Percentiles rank a stretch among this genome's conserved stretches.
These are phyloP conservation scores for Ptyas mucosa DNA, from an alignment of 2,113 vertebrate genomes.

Conservation along the genomic window DNA sequence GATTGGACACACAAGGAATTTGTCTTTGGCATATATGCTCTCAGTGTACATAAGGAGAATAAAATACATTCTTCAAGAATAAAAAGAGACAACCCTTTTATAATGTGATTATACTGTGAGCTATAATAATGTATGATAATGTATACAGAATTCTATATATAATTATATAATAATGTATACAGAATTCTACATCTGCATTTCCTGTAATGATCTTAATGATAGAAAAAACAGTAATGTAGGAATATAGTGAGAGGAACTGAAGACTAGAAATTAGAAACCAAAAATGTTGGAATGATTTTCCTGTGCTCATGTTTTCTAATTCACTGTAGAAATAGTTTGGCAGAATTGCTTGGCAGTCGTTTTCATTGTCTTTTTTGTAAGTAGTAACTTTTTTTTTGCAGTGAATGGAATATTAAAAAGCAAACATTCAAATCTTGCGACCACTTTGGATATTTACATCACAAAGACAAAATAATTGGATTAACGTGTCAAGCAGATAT, in stretches of 20 bases:
- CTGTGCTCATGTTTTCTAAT: background rate
- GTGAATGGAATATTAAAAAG: background rate
- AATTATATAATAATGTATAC: too few species aligned
- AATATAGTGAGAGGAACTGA: background rate
- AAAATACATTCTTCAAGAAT: too few species aligned
- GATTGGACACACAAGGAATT: too few species aligned
- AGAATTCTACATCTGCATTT: too few species aligned
- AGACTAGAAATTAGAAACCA: background rate
- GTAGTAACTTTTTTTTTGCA: slow-evolving; percentile 10
- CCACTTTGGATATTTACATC: rapidly evolving
- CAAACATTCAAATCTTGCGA: background rate
- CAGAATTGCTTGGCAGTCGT: background rate
- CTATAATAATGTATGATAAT: too few species aligned
- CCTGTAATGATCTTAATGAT: too few species aligned
- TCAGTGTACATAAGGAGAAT: too few species aligned
- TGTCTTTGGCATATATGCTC: too few species aligned
- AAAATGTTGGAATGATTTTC: background rate
- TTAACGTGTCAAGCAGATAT: background rate
- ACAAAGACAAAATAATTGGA: background rate
- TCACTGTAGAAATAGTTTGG: background rate
- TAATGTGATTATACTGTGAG: too few species aligned
- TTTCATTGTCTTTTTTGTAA: slow-evolving; percentile 8
- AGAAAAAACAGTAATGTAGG: background rate
- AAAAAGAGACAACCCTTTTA: too few species aligned
- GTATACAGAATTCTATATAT: too few species aligned